phyloP scores from a whole-genome alignment of 2,888 invertebrate genomes.

The Eupithecia abbreviata region DNA sequence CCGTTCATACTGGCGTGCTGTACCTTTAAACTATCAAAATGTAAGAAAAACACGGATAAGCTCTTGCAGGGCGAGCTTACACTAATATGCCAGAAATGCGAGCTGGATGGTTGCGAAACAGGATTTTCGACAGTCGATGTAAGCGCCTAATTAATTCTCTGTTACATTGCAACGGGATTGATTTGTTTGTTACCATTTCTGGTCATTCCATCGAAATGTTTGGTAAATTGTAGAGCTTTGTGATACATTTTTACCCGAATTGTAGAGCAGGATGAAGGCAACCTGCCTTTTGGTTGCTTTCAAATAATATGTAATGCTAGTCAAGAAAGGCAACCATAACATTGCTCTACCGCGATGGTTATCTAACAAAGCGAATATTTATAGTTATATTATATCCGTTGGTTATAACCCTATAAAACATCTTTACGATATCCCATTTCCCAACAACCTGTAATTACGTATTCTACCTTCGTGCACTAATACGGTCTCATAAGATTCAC shows the following conservation, averaged over 20 bases:
- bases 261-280: background rate
- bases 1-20: background rate
- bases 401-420: constrained; percentile 30
- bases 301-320: background rate
- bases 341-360: constrained; percentile 8
- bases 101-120: constrained; percentile 57
- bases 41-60: constrained; percentile 1
- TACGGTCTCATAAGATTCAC: constrained; percentile 46
- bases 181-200: constrained; percentile 13
- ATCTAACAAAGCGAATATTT: constrained; percentile 1
- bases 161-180: constrained; percentile 44
- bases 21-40: background rate
- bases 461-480: constrained; percentile 48
- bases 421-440: constrained; percentile 42
- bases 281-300: background rate
- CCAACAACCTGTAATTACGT: constrained; percentile 32
- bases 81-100: constrained; percentile 70
- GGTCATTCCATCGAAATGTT: constrained; percentile 1
- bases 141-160: constrained; percentile 55
- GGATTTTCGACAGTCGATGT: constrained; percentile 58
- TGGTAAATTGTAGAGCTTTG: background rate
- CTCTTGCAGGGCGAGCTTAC: constrained; percentile 23
- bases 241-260: background rate
- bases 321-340: background rate
- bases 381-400: background rate